These are phyloP conservation scores for Argya squamiceps DNA, from an alignment of 2,797 vertebrate species.

Conservation along the genomic window DNA sequence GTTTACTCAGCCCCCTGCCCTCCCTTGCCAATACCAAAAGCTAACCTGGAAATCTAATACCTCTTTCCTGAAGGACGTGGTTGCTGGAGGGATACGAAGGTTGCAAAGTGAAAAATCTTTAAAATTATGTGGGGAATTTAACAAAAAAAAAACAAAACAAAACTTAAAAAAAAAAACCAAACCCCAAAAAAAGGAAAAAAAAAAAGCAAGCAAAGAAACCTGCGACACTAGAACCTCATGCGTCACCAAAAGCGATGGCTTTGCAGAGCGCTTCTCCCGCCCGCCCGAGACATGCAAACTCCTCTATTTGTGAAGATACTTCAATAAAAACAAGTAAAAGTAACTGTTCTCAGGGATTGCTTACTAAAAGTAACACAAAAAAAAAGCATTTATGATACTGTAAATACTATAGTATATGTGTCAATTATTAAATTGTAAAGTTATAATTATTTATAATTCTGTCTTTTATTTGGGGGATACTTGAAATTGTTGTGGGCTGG, in stretches of 20 bases:
- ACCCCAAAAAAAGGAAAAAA: neutral
- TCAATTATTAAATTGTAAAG: slow-evolving; percentile 99
- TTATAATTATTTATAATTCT: slow-evolving; percentile 99
- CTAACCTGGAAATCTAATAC: slow-evolving; percentile 72
- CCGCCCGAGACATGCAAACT: slow-evolving; percentile 62
- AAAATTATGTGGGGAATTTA: neutral
- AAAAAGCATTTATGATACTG: slow-evolving; percentile 99
- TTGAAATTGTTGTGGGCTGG: slow-evolving; percentile 86
- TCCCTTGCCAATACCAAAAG: slow-evolving; percentile 73
- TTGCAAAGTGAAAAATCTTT: slow-evolving; percentile 57
- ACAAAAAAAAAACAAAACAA: neutral
- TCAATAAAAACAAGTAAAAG: slow-evolving; percentile 83
- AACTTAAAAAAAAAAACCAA: too few relatives aligned
- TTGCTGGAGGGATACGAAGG: slow-evolving; percentile 64
- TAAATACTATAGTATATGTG: slow-evolving; percentile 97
- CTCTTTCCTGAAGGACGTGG: slow-evolving; percentile 66
- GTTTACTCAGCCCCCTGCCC: slow-evolving; percentile 60
- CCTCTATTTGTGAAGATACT: slow-evolving; percentile 74
- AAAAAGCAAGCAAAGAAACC: slow-evolving; percentile 46
- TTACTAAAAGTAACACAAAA: slow-evolving; percentile 93
- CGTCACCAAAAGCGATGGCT: slow-evolving; percentile 67
- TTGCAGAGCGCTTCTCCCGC: slow-evolving; percentile 58
- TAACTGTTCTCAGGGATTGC: slow-evolving; percentile 99
- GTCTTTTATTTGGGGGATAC: slow-evolving; percentile 84
- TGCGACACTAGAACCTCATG: slow-evolving; percentile 76